phyloP scores from a whole-genome alignment of 2,888 invertebrate species.

The Lithophane ornitopus region DNA sequence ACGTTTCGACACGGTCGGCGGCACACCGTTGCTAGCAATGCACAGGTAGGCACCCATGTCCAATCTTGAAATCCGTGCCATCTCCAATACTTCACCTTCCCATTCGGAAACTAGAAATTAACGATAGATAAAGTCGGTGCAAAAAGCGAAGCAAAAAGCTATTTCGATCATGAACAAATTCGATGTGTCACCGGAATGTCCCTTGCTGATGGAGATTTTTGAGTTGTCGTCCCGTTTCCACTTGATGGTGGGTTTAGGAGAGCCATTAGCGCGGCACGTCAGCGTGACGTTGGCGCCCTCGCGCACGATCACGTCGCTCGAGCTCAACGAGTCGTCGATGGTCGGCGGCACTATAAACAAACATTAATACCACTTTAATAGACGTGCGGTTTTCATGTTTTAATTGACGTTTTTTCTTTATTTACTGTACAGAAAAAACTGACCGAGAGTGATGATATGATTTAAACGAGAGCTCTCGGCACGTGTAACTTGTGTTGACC shows the following conservation, averaged over 20 bases:
- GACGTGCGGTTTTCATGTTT: conserved; percentile 40
- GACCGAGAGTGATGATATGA: background rate
- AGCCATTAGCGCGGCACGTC: conserved; percentile 97
- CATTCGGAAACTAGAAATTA: conserved; percentile 93
- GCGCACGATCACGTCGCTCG: conserved; percentile 97
- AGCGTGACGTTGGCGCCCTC: conserved; percentile 97
- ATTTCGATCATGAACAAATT: conserved; percentile 60
- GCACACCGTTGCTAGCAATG: conserved; percentile 97
- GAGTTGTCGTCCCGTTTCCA: conserved; percentile 97
- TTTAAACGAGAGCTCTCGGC: background rate
- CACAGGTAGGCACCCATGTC: conserved; percentile 98
- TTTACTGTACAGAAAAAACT: conserved; percentile 1
- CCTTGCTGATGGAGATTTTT: conserved; percentile 96
- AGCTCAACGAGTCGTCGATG: conserved; percentile 97
- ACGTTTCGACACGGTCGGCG: conserved; percentile 97
- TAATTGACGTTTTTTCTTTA: conserved; percentile 24
- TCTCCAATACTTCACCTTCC: conserved; percentile 96
- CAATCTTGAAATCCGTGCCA: conserved; percentile 95
- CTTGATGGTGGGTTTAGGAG: conserved; percentile 96
- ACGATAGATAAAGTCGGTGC: conserved; percentile 36
- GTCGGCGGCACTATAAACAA: conserved; percentile 95
- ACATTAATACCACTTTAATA: conserved; percentile 71
- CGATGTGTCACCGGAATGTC: conserved; percentile 92
- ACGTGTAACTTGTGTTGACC: background rate
- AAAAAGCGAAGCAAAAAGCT: conserved; percentile 56